Conservation (phyloP, 1,140 invertebrate genomes). For the Diploscapter pachys region DNA sequence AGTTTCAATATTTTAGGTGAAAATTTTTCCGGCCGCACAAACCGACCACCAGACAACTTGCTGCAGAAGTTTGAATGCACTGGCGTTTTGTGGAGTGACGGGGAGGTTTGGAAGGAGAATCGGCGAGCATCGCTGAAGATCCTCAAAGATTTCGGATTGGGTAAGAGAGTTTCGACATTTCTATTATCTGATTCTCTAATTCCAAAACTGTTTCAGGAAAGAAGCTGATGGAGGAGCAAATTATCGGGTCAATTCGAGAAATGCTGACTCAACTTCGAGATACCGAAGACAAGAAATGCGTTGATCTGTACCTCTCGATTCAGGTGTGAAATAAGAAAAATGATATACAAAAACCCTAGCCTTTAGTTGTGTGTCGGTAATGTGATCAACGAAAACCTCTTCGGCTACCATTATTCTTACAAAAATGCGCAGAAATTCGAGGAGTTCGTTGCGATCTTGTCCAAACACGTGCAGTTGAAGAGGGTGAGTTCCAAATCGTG, state of each 20-base stretch:
- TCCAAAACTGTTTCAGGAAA: neutral
- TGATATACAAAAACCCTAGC: neutral
- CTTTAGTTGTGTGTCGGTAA: constrained; percentile 18
- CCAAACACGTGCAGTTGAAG: neutral
- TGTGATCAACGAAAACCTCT: constrained; percentile 23
- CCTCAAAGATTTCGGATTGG: constrained; percentile 15
- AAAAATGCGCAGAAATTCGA: constrained; percentile 2
- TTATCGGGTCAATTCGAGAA: constrained; percentile 6
- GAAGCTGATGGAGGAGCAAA: constrained; percentile 18
- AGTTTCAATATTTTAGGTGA: neutral
- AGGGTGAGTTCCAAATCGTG: neutral
- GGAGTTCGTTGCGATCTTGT: neutral
- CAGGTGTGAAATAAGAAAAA: neutral
- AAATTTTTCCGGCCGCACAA: neutral
- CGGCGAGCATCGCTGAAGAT: constrained; percentile 13
- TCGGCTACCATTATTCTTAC: constrained; percentile 18
- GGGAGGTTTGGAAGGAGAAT: constrained; percentile 3
- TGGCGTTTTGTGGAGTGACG: constrained; percentile 3
- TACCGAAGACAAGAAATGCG: constrained; percentile 3
- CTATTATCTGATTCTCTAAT: too few relatives aligned
- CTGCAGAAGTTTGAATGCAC: constrained; percentile 5
- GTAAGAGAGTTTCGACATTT: neutral
- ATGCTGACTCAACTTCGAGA: constrained; percentile 8
- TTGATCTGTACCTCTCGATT: constrained; percentile 1
- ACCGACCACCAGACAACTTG: constrained; percentile 5